Percentiles rank a stretch among this genome's conserved stretches.
Conservation (phyloP, 2,113 vertebrate species). For the Osmerus mordax region DNA sequence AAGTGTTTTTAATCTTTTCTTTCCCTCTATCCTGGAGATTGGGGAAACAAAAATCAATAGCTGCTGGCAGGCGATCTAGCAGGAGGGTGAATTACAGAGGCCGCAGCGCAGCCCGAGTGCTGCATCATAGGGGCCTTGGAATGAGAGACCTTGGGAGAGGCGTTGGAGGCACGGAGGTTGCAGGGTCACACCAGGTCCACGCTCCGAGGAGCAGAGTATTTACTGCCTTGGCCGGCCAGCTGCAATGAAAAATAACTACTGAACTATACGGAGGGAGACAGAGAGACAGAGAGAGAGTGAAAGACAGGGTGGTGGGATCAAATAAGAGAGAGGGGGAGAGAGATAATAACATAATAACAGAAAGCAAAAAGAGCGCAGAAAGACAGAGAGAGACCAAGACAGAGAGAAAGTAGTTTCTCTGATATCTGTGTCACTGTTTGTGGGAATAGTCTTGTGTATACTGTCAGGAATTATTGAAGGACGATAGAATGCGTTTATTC, state of each 20-base stretch:
- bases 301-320: not conserved
- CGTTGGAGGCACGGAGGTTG: conserved; percentile 68
- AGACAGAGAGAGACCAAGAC: not conserved
- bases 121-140: conserved; percentile 73
- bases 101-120: conserved; percentile 54
- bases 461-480: not conserved
- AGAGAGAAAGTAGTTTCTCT: not conserved
- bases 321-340: conserved; percentile 1
- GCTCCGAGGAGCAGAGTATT: conserved; percentile 72
- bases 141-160: conserved; percentile 71
- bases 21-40: conserved; percentile 98
- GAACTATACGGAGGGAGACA: conserved; percentile 30
- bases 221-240: conserved; percentile 67
- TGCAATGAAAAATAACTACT: conserved; percentile 72
- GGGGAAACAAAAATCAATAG: conserved; percentile 99
- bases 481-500: no score
- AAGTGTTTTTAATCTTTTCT: conserved; percentile 99
- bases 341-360: not conserved
- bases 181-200: conserved; percentile 65
- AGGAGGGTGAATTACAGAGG: conserved; percentile 83
- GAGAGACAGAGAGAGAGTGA: conserved; percentile 11
- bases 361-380: not conserved
- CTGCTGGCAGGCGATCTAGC: conserved; percentile 98
- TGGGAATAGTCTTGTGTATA: not conserved
- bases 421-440: not conserved